Conservation (phyloP, 2,797 vertebrate genomes). For the Microhierax caerulescens region DNA sequence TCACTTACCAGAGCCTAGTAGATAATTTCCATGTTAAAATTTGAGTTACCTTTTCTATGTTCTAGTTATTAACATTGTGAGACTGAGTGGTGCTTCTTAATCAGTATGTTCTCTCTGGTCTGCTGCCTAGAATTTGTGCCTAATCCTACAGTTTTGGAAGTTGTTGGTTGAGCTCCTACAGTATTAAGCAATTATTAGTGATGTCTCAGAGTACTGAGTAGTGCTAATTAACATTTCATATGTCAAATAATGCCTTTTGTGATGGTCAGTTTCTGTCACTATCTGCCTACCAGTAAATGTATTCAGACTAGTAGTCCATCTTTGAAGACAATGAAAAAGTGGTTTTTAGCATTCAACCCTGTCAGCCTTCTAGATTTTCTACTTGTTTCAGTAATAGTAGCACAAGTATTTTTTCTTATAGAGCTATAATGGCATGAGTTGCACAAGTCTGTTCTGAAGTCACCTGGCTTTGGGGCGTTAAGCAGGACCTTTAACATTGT, state of each 20-base stretch:
- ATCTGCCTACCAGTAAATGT: background rate
- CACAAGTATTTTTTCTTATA: background rate
- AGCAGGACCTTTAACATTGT: constrained; percentile 29
- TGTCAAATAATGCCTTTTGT: background rate
- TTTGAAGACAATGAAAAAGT: background rate
- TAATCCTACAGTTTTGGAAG: background rate
- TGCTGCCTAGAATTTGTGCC: background rate
- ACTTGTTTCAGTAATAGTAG: background rate
- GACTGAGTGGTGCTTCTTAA: background rate
- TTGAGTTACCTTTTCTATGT: background rate
- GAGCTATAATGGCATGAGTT: background rate
- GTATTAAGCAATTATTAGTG: background rate
- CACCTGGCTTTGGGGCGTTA: constrained; percentile 42
- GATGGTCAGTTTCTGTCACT: background rate
- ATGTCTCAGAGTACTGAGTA: background rate
- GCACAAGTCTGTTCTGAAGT: background rate
- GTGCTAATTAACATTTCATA: background rate
- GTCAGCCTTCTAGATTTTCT: background rate
- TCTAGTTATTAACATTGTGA: background rate
- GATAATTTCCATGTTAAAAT: background rate
- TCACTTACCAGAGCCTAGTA: background rate
- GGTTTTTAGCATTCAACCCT: background rate
- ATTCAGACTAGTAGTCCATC: background rate
- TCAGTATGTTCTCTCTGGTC: background rate
- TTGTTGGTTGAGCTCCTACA: background rate